phyloP scores from a whole-genome alignment of 1,140 invertebrate species.

The Episyrphus balteatus region DNA sequence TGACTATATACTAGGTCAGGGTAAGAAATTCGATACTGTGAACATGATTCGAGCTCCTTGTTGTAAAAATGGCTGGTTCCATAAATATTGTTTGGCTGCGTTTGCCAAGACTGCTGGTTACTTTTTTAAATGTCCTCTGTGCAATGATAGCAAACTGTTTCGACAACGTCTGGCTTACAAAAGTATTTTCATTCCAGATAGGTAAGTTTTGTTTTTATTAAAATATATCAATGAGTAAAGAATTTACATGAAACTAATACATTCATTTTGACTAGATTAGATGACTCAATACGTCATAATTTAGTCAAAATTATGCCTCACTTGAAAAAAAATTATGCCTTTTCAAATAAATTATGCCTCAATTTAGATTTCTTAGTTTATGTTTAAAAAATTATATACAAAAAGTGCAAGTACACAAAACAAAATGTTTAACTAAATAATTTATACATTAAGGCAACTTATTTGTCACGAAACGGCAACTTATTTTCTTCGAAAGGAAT shows the following conservation, averaged over 20 bases:
- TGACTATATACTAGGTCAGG: conserved; percentile 1
- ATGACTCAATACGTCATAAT: not conserved
- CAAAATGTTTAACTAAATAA: no score
- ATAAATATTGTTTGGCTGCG: conserved; percentile 40
- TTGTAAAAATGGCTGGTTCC: conserved; percentile 41
- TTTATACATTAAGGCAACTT: no score
- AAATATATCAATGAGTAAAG: not conserved
- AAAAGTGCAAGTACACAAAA: no score
- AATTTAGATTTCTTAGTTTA: no score
- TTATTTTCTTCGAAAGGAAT: no score
- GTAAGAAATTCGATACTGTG: not conserved
- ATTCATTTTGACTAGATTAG: not conserved
- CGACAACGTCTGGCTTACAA: conserved; percentile 41
- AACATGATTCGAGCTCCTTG: conserved; percentile 33
- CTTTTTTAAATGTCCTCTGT: conserved; percentile 59
- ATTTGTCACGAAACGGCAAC: no score
- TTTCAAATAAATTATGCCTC: no score
- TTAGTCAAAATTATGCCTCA: no score
- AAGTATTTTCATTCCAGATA: conserved; percentile 55
- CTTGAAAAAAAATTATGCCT: no score
- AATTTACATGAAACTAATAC: no score
- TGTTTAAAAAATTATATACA: no score
- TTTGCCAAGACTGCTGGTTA: conserved; percentile 44
- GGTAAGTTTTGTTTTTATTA: conserved; percentile 5
- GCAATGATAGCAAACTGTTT: conserved; percentile 50